Conservation (phyloP, 2,113 vertebrate species). For the Zosterops hypoxanthus region DNA sequence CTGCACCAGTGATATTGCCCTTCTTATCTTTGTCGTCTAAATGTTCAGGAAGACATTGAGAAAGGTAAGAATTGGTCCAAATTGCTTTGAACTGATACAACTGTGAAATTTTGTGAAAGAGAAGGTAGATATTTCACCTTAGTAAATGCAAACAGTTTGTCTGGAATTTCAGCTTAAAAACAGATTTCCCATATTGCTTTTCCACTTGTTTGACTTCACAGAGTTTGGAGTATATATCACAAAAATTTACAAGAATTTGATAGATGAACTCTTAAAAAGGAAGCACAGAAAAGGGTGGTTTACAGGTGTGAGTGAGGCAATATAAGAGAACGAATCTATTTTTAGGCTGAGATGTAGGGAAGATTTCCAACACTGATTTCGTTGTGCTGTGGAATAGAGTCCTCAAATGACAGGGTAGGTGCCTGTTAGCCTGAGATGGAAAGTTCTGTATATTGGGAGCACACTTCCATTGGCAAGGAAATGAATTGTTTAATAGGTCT, state of each 20-base stretch:
- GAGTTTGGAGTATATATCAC: neutral
- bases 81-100: neutral
- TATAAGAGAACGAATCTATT: conserved; percentile 53
- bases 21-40: neutral
- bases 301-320: conserved; percentile 58
- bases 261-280: neutral
- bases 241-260: neutral
- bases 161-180: neutral
- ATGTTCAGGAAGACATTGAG: neutral
- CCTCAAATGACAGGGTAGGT: conserved; percentile 62
- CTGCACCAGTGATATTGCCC: neutral
- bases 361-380: conserved; percentile 67
- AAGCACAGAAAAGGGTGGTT: conserved; percentile 50
- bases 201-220: conserved; percentile 38
- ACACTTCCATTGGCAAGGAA: conserved; percentile 1
- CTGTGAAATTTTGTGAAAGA: neutral
- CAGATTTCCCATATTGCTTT: conserved; percentile 17
- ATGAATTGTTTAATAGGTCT: conserved; percentile 12
- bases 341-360: conserved; percentile 63
- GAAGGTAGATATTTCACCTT: conserved; percentile 26
- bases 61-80: neutral
- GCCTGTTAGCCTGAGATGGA: conserved; percentile 66
- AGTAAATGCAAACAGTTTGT: neutral
- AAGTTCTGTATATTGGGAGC: conserved; percentile 21
- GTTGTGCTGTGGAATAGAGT: conserved; percentile 62